Percentiles rank a stretch among this genome's conserved stretches.
These are phyloP conservation scores for Porites evermanni DNA, from an alignment of 92 coral and sea anemone species.

Conservation along the genomic window DNA sequence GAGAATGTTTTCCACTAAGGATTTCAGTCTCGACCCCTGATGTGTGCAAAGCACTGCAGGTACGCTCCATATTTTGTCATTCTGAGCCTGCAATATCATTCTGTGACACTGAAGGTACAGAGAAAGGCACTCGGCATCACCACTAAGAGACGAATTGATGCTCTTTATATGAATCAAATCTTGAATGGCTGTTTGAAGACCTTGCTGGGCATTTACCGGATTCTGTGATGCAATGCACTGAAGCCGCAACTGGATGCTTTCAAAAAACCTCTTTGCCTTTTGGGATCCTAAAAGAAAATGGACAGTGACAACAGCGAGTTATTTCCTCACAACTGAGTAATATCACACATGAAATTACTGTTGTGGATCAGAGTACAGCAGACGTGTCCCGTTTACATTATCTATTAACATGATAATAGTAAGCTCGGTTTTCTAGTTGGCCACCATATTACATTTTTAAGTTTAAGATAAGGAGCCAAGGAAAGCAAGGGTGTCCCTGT, in stretches of 20 bases:
- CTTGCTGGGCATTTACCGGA: slow-evolving; percentile 61
- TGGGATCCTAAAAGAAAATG: slow-evolving; percentile 41
- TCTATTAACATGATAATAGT: too few species aligned
- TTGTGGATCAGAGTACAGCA: too few species aligned
- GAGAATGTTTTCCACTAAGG: slow-evolving; percentile 79
- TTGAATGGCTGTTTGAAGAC: slow-evolving; percentile 74
- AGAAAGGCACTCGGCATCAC: slow-evolving; percentile 84
- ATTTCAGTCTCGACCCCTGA: slow-evolving; percentile 76
- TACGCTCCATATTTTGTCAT: slow-evolving; percentile 79
- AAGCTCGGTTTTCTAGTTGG: too few species aligned
- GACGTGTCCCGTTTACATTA: too few species aligned
- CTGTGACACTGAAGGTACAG: slow-evolving; percentile 85
- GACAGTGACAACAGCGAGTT: neutral
- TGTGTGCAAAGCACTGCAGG: slow-evolving; percentile 89
- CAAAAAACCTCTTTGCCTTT: slow-evolving; percentile 60
- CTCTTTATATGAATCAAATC: slow-evolving; percentile 85
- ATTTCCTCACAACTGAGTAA: neutral
- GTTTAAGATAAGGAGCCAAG: too few species aligned
- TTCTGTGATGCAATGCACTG: slow-evolving; percentile 50
- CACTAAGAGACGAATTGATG: slow-evolving; percentile 72
- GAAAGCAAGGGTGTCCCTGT: too few species aligned
- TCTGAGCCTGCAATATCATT: slow-evolving; percentile 82
- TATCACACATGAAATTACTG: too few species aligned
- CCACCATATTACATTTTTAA: too few species aligned
- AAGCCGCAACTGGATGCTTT: slow-evolving; percentile 72